Evolutionary conservation across 2,113 vertebrate genomes (phyloP).

Genomic region (Poicephalus meyeri): DNA sequence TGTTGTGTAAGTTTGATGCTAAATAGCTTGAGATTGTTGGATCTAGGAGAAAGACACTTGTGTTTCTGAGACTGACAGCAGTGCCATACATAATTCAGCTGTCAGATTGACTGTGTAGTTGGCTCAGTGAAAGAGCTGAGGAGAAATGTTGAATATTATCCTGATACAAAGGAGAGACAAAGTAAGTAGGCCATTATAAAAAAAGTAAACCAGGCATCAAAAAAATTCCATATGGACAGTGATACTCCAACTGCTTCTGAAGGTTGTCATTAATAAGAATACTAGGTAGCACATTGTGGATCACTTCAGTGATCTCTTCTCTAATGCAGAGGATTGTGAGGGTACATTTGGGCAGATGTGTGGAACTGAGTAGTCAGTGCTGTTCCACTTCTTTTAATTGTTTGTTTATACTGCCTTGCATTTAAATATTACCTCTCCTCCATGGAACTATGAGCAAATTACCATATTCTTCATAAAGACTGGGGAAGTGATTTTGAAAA

Average conservation of each 20-base stretch:
- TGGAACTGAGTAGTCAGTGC: not conserved
- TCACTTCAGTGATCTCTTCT: not conserved
- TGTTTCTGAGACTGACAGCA: constrained; percentile 21
- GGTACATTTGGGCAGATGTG: not conserved
- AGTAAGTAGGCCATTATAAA: not conserved
- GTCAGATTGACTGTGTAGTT: not conserved
- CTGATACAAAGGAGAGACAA: not conserved
- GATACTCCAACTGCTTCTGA: not conserved
- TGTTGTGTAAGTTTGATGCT: not conserved
- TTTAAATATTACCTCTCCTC: constrained; percentile 1
- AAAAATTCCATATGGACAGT: not conserved
- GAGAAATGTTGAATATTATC: not conserved
- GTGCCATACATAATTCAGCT: not conserved
- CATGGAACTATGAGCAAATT: not conserved
- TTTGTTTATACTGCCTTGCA: not conserved
- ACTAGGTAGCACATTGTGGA: not conserved
- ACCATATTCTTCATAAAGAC: not conserved
- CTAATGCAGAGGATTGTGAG: not conserved
- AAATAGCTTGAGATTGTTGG: not conserved
- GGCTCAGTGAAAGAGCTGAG: not conserved
- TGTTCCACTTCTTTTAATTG: not conserved
- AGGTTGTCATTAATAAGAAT: not conserved
- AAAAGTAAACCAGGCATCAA: not conserved
- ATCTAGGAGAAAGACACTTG: not conserved
- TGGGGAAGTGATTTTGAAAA: not conserved